Conservation (phyloP, 2,888 invertebrate species). For the Yponomeuta plumbellus region DNA sequence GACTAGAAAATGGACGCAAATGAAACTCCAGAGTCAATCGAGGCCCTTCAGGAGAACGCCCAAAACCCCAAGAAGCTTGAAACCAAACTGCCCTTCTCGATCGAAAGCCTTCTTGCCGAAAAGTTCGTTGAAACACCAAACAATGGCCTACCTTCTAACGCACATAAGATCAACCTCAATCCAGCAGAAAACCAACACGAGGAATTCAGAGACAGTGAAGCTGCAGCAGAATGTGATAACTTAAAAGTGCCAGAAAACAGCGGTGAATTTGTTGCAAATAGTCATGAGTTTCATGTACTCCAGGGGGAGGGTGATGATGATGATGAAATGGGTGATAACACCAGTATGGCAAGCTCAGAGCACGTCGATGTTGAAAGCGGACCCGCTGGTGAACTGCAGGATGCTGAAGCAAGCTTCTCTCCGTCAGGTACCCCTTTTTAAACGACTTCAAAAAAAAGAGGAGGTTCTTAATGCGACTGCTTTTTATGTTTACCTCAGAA, state of each 20-base stretch:
- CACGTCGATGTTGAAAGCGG: slow-evolving; percentile 63
- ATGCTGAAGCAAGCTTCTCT: slow-evolving; percentile 23
- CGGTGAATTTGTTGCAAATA: not conserved
- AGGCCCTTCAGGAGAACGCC: slow-evolving; percentile 34
- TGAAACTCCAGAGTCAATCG: slow-evolving; percentile 32
- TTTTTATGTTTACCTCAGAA: too few species aligned
- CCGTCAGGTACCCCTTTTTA: not conserved
- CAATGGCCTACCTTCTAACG: not conserved
- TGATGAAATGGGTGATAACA: slow-evolving; percentile 41
- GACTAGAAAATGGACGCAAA: slow-evolving; percentile 12
- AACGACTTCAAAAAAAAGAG: too few species aligned
- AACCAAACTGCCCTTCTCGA: slow-evolving; percentile 58
- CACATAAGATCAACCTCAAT: not conserved
- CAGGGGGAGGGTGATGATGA: slow-evolving; percentile 6
- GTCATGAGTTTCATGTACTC: not conserved
- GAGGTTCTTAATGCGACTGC: too few species aligned
- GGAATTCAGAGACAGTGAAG: not conserved
- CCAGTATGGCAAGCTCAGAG: slow-evolving; percentile 51
- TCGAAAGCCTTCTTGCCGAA: slow-evolving; percentile 59
- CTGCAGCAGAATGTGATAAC: too few species aligned
- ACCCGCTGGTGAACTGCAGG: slow-evolving; percentile 48
- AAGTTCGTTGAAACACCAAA: slow-evolving; percentile 37
- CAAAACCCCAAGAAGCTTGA: slow-evolving; percentile 46
- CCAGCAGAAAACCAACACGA: not conserved
- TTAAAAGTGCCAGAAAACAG: too few species aligned